A percentile compares a stretch with the other conserved stretches of the same genome.
phyloP scores from a whole-genome alignment of 1,140 invertebrate species.

The Hylyphantes graminicola region DNA sequence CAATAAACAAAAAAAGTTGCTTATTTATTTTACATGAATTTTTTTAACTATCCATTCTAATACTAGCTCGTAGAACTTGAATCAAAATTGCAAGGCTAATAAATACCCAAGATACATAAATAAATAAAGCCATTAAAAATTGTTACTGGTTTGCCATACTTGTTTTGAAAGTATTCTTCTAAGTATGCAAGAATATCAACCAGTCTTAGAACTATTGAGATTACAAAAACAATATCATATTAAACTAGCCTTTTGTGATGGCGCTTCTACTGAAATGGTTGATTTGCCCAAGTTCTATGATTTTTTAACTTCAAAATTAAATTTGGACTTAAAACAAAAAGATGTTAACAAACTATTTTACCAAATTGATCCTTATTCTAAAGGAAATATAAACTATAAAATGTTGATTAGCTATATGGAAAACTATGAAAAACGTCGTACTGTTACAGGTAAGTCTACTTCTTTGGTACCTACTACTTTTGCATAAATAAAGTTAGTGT shows the following conservation, averaged over 20 bases:
- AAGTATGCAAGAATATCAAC: constrained; percentile 4
- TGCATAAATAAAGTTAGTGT: neutral
- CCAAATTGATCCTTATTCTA: constrained; percentile 31
- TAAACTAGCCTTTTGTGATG: neutral
- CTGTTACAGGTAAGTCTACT: neutral
- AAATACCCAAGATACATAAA: no score
- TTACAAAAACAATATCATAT: neutral
- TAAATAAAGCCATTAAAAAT: no score
- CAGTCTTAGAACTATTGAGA: constrained; percentile 17
- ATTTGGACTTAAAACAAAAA: neutral
- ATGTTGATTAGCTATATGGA: constrained; percentile 4
- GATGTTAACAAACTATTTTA: neutral
- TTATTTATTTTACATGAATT: neutral
- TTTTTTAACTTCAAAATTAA: neutral
- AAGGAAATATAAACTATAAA: constrained; percentile 14
- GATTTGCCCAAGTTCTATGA: neutral
- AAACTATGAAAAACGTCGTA: constrained; percentile 11
- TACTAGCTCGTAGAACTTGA: no score
- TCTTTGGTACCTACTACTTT: neutral
- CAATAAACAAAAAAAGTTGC: neutral
- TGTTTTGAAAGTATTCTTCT: no score
- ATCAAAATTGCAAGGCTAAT: no score
- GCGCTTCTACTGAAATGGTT: neutral
- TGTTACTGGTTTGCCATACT: no score
- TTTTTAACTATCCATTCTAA: neutral